A percentile compares a stretch with the other conserved stretches of the same genome.
phyloP scores from a whole-genome alignment of 2,113 vertebrate species.

The Arenaria interpres region DNA sequence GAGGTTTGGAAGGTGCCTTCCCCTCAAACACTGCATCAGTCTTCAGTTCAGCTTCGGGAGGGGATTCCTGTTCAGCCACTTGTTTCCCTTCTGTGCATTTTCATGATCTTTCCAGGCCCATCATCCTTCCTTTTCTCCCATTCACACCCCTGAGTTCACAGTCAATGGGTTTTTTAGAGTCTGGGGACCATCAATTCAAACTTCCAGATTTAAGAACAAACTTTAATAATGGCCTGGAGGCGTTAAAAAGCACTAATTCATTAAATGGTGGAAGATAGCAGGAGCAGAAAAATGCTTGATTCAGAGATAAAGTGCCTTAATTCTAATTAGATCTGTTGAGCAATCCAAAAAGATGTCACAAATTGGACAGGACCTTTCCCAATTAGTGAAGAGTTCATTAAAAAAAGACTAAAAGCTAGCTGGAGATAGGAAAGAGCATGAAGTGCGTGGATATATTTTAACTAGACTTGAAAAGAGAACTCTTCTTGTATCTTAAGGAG shows the following conservation, averaged over 20 bases:
- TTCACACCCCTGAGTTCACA: background rate
- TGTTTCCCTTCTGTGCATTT: background rate
- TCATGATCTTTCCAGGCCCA: background rate
- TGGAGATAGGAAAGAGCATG: background rate
- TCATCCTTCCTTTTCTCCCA: background rate
- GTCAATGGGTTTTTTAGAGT: background rate
- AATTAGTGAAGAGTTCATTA: constrained; percentile 39
- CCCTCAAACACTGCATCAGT: background rate
- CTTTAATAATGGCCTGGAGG: constrained; percentile 16
- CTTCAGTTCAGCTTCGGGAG: background rate
- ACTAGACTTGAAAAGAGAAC: background rate
- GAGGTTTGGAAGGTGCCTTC: background rate
- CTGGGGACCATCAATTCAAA: background rate
- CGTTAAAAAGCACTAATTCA: constrained; percentile 42
- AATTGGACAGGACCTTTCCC: constrained; percentile 25
- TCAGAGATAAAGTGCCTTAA: constrained; percentile 55
- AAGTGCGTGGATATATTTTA: background rate
- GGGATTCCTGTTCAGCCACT: background rate
- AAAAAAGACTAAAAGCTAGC: constrained; percentile 22
- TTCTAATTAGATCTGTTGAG: constrained; percentile 56
- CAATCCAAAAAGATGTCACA: constrained; percentile 25
- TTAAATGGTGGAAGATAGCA: constrained; percentile 26
- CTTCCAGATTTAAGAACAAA: constrained; percentile 4
- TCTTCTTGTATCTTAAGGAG: background rate
- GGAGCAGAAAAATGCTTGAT: constrained; percentile 32